Base-by-base conservation (phyloP, 2,797 vertebrate species). In the Megaceryle alcyon region DNA sequence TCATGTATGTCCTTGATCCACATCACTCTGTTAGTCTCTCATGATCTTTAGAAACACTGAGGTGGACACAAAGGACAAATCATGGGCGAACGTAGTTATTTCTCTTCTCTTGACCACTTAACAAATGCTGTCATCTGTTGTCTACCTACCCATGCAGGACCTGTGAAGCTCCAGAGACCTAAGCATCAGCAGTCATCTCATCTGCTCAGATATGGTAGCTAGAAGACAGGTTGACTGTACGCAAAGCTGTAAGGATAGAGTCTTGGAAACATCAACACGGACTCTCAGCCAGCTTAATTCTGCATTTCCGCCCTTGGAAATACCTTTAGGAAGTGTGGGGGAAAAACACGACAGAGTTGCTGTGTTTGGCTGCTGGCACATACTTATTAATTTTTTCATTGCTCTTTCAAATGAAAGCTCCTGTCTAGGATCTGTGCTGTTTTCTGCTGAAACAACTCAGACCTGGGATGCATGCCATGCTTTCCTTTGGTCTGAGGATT, bases 301-400 rank as follows among this genome's bases (percentile, higher is more conserved):
- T 3, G 7, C 66, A 39, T 69, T 95, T 88, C 88, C 84, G 68
- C 63, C 33, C 63, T 64, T 94, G 77, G 48, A 95, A 92, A 37
- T 66, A 93, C 86, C 70, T 92, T 64, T n/a, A 80, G 46, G 75
- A 88, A 90, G 72, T 19, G 39, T 80, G 64, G 64, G 72, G 60
- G 69, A 41, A 94, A 94, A 94, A 88, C 56, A 66, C 48, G 73
- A 65, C 54, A 35, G 84, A 64, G 71, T 28, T 70, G 48, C 87
- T 65, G 78, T 56, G 71, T 70, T 84, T 90, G 60, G 64, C 80
- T 93, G 75, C 80, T 95, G 83, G 70, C 86, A 76, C 16, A 5
- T 46, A 33, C 31, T 95, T 88, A 93, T 92, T 90, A 88, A 93
- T 92, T 96, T 92, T 79, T 92, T 63, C 76, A 66, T 72, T 56